Base-by-base conservation (phyloP, 1,140 invertebrate species). In the Musca vetustissima region DNA sequence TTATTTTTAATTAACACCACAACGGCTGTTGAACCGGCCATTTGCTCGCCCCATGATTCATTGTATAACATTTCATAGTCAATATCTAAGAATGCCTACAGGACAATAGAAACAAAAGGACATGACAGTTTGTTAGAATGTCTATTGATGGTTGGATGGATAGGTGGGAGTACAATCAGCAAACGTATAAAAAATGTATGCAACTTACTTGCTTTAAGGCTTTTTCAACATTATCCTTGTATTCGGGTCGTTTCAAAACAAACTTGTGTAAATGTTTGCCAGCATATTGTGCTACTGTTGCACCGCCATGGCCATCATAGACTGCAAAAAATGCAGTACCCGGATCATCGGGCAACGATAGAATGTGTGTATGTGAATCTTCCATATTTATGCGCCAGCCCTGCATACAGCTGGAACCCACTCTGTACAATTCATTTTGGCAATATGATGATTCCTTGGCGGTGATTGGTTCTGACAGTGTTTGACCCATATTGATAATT, bases 321-420 rank as follows among this genome's bases (percentile, higher is more conserved):
- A 99, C 97, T 11, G 91, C 96, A 86, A 99, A 98, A 84, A 97
- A 99, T 19, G 95, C 90, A n/a, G 95, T 90, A 11, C 88, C 89
- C 52, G 93, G 92, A 82, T 98, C 96, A 79, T 96, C 94, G 1
- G 95, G 94, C 22, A 98, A 83, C 0, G 93, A 92, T 6, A 99
- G 84, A 72, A 99, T 92, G 76, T 98, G 94, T 66, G 95, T 96
- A 79, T 99, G 97, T 9, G 94, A 94, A 86, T 99, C 98, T 87
- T 99, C 98, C 97, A 99, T 99, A 83, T 94, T 95, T 52, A 98
- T 92, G 71, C 97, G 84, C 97, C 97, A 99, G 84, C 98, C 98
- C 85, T 99, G 98, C 96, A 99, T 99, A 78, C 93, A 97, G 9
- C 95, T 97, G 1, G 94, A 94, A 7, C 94, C 97, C 7, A 98